phyloP scores from a whole-genome alignment of 2,888 invertebrate genomes.

The Pristionchus arcanus region DNA sequence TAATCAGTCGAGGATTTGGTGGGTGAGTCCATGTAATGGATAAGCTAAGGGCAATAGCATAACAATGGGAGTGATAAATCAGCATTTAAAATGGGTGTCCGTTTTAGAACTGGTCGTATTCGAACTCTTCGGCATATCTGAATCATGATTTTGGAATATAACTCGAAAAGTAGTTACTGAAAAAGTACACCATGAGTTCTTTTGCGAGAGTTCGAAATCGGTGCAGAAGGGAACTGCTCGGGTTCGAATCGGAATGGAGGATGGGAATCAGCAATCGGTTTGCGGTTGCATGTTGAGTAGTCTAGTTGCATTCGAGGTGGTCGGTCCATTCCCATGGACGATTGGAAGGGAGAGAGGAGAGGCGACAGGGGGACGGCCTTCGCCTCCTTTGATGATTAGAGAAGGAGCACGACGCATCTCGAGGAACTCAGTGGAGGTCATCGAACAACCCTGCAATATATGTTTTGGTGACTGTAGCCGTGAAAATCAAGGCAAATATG shows the following conservation, averaged over 20 bases:
- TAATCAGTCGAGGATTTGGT: neutral
- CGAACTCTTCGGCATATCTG: too few species aligned
- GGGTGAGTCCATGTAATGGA: neutral
- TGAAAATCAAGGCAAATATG: neutral
- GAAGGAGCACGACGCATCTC: constrained; percentile 27
- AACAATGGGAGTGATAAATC: neutral
- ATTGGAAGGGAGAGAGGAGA: constrained; percentile 3
- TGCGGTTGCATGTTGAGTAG: constrained; percentile 13
- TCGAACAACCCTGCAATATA: constrained; percentile 6
- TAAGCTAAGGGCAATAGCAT: neutral
- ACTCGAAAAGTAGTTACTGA: too few species aligned
- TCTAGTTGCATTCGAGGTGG: neutral
- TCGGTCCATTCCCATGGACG: neutral
- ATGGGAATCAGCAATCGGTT: constrained; percentile 26
- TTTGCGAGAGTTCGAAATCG: too few species aligned
- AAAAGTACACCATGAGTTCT: too few species aligned
- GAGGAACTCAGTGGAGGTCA: neutral
- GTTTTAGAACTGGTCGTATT: too few species aligned
- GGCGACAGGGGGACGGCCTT: neutral
- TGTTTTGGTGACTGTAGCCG: neutral
- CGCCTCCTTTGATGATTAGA: neutral
- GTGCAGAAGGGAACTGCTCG: too few species aligned
- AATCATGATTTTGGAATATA: too few species aligned
- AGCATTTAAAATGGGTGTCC: too few species aligned
- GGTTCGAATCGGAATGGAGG: neutral